phyloP scores from a whole-genome alignment of 2,888 invertebrate species.

The Ceramica pisi region DNA sequence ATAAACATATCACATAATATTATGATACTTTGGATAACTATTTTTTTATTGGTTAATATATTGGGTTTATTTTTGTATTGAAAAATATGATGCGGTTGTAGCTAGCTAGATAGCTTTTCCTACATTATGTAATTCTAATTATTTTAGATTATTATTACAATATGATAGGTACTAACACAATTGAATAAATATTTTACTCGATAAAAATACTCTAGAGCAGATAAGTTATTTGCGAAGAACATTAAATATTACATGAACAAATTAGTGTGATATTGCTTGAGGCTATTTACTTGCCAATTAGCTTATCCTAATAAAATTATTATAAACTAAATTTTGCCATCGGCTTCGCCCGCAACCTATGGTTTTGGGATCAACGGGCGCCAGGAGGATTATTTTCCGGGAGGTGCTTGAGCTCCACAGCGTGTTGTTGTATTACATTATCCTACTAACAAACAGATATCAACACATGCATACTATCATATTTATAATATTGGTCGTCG shows the following conservation, averaged over 20 bases:
- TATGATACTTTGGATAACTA: slow-evolving; percentile 35
- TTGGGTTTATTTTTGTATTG: slow-evolving; percentile 16
- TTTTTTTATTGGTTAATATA: slow-evolving; percentile 27
- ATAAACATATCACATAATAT: slow-evolving; percentile 52
- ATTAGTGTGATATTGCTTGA: slow-evolving; percentile 40
- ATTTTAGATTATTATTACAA: slow-evolving; percentile 3
- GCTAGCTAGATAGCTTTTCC: slow-evolving; percentile 54
- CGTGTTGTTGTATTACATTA: neutral
- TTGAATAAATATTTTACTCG: slow-evolving; percentile 18
- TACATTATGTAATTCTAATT: slow-evolving; percentile 25
- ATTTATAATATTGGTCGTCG: slow-evolving; percentile 6
- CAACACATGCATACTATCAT: neutral
- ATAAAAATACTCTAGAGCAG: slow-evolving; percentile 23
- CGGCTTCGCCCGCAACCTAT: too few species aligned
- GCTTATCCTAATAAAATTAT: slow-evolving; percentile 33
- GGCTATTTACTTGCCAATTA: slow-evolving; percentile 50
- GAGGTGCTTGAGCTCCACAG: neutral
- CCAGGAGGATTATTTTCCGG: neutral
- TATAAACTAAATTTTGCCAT: neutral
- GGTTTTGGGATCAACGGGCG: neutral
- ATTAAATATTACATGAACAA: slow-evolving; percentile 31
- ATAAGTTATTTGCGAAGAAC: slow-evolving; percentile 19
- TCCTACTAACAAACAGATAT: neutral
- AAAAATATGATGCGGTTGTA: slow-evolving; percentile 38
- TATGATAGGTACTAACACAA: slow-evolving; percentile 15